phyloP scores from a whole-genome alignment of 2,113 vertebrate genomes.

The Hyperopisus bebe region DNA sequence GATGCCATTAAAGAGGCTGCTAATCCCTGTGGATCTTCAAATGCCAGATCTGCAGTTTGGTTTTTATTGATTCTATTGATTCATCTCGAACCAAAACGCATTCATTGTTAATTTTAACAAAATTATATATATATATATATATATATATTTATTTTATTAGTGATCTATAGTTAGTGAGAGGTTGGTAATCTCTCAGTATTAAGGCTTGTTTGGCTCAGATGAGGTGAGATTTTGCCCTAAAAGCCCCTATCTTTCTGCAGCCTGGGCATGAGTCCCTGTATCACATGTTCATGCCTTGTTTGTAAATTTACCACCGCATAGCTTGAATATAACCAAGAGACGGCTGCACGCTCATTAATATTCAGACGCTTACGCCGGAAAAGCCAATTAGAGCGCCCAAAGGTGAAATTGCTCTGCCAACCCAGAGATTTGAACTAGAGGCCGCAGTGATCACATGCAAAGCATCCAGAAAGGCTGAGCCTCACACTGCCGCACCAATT shows the following conservation, averaged over 20 bases:
- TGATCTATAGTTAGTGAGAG: background rate
- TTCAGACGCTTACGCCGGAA: background rate
- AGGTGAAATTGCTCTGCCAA: background rate
- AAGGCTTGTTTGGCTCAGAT: background rate
- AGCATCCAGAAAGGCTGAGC: background rate
- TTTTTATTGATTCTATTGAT: background rate
- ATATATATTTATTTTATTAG: background rate
- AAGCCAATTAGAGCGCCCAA: background rate
- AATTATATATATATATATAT: background rate
- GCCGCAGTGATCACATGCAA: background rate
- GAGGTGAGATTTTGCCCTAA: background rate
- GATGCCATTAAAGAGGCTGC: background rate
- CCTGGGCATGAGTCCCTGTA: background rate
- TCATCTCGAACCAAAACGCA: background rate
- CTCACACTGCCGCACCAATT: background rate
- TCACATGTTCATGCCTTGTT: background rate
- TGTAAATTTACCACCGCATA: background rate
- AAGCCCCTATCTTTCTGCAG: background rate
- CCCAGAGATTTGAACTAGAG: background rate
- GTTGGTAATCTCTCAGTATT: background rate
- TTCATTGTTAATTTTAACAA: background rate
- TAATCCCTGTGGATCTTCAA: background rate
- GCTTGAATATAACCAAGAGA: background rate
- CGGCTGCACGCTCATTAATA: background rate
- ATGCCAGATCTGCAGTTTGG: background rate